A percentile compares a stretch with the other conserved stretches of the same genome.
phyloP scores from a whole-genome alignment of 2,797 vertebrate genomes.

The Tokudaia muenninki region DNA sequence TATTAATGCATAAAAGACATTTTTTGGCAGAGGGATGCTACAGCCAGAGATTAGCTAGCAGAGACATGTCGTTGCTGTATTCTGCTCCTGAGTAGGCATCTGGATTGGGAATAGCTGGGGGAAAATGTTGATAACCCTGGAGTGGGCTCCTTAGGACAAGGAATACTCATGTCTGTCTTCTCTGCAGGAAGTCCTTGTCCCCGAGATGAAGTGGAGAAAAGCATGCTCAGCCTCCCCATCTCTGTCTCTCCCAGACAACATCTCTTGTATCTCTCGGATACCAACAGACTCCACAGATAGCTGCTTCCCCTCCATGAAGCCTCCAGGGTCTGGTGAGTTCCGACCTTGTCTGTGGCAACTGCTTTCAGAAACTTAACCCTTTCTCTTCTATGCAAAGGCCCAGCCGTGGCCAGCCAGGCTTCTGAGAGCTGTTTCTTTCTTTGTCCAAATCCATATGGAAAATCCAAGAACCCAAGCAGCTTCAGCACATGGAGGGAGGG shows the following conservation, averaged over 20 bases:
- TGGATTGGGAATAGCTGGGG: background rate
- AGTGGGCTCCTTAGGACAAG: background rate
- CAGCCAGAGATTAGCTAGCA: background rate
- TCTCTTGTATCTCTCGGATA: slow-evolving; percentile 90
- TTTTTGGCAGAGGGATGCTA: background rate
- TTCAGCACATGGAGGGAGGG: background rate
- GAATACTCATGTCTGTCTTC: background rate
- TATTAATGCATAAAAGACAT: background rate
- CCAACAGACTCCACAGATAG: slow-evolving; percentile 90
- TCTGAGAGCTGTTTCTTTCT: slow-evolving; percentile 33
- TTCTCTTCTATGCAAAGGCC: background rate
- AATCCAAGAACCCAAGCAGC: background rate
- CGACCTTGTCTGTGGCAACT: background rate
- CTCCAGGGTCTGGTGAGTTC: slow-evolving; percentile 88
- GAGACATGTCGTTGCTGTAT: background rate
- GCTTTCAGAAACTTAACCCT: background rate
- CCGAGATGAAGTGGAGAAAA: slow-evolving; percentile 96
- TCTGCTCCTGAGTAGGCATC: background rate
- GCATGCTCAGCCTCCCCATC: slow-evolving; percentile 91
- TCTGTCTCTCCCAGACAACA: slow-evolving; percentile 91
- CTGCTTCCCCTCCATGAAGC: slow-evolving; percentile 90
- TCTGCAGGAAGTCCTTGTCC: slow-evolving; percentile 91
- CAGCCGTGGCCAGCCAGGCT: background rate
- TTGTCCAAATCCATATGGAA: background rate
- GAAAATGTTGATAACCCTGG: background rate